Percentiles rank a stretch among this genome's conserved stretches.
Evolutionary conservation across 2,113 vertebrate species (phyloP).

Genomic region (Murina feae): DNA sequence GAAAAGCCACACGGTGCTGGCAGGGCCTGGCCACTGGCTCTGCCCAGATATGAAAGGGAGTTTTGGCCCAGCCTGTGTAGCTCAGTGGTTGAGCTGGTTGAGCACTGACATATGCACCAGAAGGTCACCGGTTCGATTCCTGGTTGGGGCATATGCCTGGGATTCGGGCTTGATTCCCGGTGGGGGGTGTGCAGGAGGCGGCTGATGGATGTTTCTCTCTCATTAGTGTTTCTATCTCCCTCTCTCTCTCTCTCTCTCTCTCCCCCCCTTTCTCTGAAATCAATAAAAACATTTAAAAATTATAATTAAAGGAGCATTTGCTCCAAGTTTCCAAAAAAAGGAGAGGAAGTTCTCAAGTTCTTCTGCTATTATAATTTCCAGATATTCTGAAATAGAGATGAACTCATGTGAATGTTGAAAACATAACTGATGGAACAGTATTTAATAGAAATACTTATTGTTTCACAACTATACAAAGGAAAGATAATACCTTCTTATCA

Average conservation of each 20-base stretch:
- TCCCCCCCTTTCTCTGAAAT: no score
- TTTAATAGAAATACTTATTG: background rate
- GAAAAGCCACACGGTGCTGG: background rate
- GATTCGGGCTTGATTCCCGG: no score
- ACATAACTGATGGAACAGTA: background rate
- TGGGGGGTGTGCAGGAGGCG: no score
- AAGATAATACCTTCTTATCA: background rate
- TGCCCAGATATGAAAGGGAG: conserved; percentile 2
- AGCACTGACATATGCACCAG: no score
- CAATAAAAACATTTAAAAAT: no score
- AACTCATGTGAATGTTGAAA: background rate
- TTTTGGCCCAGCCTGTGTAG: no score
- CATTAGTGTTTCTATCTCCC: no score
- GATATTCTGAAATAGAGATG: background rate
- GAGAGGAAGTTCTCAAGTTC: background rate
- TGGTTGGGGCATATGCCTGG: no score
- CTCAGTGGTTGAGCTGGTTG: no score
- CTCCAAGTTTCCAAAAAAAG: background rate
- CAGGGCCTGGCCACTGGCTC: background rate
- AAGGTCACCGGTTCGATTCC: no score
- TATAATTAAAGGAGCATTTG: conserved; percentile 10
- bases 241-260: no score
- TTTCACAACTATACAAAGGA: background rate
- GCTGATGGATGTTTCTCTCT: no score
- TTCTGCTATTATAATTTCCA: background rate